A percentile compares a stretch with the other conserved stretches of the same genome.
Conservation (phyloP, 2,888 invertebrate genomes). For the Chrysopilus asiliformis region DNA sequence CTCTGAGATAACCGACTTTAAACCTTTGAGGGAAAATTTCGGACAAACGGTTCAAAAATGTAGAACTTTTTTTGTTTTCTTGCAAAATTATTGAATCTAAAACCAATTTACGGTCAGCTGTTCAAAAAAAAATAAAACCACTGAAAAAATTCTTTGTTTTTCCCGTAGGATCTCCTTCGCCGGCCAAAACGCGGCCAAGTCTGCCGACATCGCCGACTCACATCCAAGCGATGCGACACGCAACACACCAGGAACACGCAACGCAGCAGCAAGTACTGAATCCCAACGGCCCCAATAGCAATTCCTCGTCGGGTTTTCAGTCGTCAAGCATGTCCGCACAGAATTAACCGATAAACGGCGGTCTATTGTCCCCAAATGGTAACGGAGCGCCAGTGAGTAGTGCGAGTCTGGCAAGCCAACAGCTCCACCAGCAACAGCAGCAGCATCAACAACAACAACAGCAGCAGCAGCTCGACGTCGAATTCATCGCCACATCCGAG, state of each 20-base stretch:
- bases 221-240: slow-evolving; percentile 85
- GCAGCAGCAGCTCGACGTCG: no score
- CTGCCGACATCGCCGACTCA: slow-evolving; percentile 91
- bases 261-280: slow-evolving; percentile 33
- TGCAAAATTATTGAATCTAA: no score
- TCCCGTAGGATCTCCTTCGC: slow-evolving; percentile 66
- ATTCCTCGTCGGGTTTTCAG: slow-evolving; percentile 26
- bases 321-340: slow-evolving; percentile 25
- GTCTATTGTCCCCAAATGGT: slow-evolving; percentile 31
- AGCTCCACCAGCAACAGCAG: slow-evolving; percentile 25
- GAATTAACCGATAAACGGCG: slow-evolving; percentile 31
- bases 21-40: no score
- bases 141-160: no score
- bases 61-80: no score
- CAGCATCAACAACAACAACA: no score
- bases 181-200: slow-evolving; percentile 77
- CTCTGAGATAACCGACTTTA: no score
- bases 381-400: no score
- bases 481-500: slow-evolving; percentile 27
- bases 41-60: no score
- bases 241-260: slow-evolving; percentile 66
- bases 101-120: no score
- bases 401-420: no score
- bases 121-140: no score
- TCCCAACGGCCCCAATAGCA: slow-evolving; percentile 19